phyloP scores from a whole-genome alignment of 2,113 vertebrate species.

The Istiophorus platypterus region DNA sequence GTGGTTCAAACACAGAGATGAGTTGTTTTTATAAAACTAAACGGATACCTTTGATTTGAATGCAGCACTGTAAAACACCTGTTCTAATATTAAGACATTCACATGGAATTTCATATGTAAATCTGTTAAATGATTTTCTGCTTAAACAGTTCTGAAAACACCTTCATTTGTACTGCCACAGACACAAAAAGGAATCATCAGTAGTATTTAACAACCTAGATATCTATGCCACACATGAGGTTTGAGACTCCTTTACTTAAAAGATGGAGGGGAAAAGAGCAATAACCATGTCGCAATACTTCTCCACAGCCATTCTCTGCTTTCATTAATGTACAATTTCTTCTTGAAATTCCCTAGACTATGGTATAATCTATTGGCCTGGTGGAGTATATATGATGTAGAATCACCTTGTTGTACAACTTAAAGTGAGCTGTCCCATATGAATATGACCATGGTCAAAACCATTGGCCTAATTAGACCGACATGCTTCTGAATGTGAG shows the following conservation, averaged over 20 bases:
- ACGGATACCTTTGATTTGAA: slow-evolving; percentile 53
- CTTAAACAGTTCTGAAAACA: slow-evolving; percentile 25
- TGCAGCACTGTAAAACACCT: slow-evolving; percentile 6
- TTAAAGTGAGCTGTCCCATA: slow-evolving; percentile 85
- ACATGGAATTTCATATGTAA: background rate
- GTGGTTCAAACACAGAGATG: slow-evolving; percentile 69
- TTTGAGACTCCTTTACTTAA: slow-evolving; percentile 53
- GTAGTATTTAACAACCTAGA: slow-evolving; percentile 37
- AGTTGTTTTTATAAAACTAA: slow-evolving; percentile 57
- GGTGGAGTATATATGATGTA: slow-evolving; percentile 75
- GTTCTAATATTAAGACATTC: slow-evolving; percentile 8
- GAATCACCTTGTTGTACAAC: slow-evolving; percentile 82
- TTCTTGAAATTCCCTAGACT: slow-evolving; percentile 80
- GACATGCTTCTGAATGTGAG: slow-evolving; percentile 86
- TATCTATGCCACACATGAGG: slow-evolving; percentile 46
- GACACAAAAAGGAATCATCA: slow-evolving; percentile 33
- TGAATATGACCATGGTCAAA: slow-evolving; percentile 83
- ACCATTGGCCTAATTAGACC: slow-evolving; percentile 84
- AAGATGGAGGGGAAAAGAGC: slow-evolving; percentile 74
- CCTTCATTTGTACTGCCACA: slow-evolving; percentile 33
- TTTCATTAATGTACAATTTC: slow-evolving; percentile 83
- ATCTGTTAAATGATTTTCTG: slow-evolving; percentile 26
- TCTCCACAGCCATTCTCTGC: slow-evolving; percentile 72
- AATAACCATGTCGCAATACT: slow-evolving; percentile 63
- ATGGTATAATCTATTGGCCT: slow-evolving; percentile 83